Percentiles rank a stretch among this genome's conserved stretches.
Conservation (phyloP, 2,888 invertebrate species). For the Leucozona laternaria region DNA sequence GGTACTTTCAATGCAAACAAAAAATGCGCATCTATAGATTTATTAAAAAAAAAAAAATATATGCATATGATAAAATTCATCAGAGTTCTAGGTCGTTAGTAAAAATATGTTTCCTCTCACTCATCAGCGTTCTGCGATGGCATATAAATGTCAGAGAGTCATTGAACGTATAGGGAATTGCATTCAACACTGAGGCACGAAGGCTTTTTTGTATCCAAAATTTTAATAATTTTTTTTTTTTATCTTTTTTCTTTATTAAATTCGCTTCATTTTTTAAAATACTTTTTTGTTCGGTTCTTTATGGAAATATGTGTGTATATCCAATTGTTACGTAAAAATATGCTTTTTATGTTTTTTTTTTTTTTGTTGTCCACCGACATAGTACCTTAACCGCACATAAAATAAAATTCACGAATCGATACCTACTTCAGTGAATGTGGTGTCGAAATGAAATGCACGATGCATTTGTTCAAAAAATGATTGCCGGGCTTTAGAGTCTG, state of each 20-base stretch:
- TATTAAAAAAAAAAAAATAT: constrained; percentile 9
- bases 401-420: constrained; percentile 54
- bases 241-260: constrained; percentile 58
- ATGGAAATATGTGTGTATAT: background rate
- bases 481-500: constrained; percentile 23
- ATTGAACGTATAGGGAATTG: constrained; percentile 68
- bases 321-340: constrained; percentile 63
- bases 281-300: constrained; percentile 24
- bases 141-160: constrained; percentile 47
- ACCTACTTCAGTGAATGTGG: constrained; percentile 60
- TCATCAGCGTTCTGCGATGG: constrained; percentile 14
- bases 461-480: constrained; percentile 60
- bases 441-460: constrained; percentile 70
- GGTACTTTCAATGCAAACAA: background rate
- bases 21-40: background rate
- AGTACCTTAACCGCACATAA: constrained; percentile 43
- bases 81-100: constrained; percentile 42
- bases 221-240: constrained; percentile 46
- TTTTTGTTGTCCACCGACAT: constrained; percentile 4
- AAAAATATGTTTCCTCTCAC: constrained; percentile 37
- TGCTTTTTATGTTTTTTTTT: constrained; percentile 38
- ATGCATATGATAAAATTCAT: constrained; percentile 66
- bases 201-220: constrained; percentile 46
- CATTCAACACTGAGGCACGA: constrained; percentile 41
- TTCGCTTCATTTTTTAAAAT: constrained; percentile 51